Evolutionary conservation across 1,140 invertebrate species (phyloP).

Genomic region (Orussus abietinus): DNA sequence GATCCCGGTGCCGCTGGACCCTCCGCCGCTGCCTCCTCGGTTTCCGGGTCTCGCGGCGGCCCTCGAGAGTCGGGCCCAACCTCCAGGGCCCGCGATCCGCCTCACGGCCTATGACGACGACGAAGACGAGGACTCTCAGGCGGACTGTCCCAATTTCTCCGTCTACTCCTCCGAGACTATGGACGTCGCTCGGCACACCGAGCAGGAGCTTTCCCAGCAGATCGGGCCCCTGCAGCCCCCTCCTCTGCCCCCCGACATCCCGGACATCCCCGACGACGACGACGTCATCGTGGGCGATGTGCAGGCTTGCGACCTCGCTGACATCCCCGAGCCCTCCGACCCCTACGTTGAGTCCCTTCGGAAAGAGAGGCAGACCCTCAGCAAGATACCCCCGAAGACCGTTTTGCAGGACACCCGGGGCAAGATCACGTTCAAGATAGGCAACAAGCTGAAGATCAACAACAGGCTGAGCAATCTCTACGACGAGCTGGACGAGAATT

Average conservation of each 20-base stretch:
- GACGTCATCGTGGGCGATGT: slow-evolving; percentile 43
- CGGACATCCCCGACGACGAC: slow-evolving; percentile 33
- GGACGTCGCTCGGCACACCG: slow-evolving; percentile 62
- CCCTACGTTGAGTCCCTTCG: slow-evolving; percentile 45
- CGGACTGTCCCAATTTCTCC: slow-evolving; percentile 78
- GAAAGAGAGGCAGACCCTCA: slow-evolving; percentile 44
- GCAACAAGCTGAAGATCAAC: slow-evolving; percentile 40
- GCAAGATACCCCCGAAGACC: slow-evolving; percentile 45
- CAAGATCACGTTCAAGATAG: slow-evolving; percentile 51
- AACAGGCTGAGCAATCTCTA: slow-evolving; percentile 44
- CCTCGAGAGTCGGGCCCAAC: slow-evolving; percentile 42
- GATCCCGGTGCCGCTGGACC: slow-evolving; percentile 15
- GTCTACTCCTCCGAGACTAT: slow-evolving; percentile 78
- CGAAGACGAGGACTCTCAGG: slow-evolving; percentile 59
- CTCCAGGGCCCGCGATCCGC: slow-evolving; percentile 34
- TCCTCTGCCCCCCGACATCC: slow-evolving; percentile 29
- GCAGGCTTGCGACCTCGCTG: slow-evolving; percentile 38
- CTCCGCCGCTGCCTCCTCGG: slow-evolving; percentile 23
- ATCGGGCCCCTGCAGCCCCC: slow-evolving; percentile 42
- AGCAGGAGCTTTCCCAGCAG: slow-evolving; percentile 49
- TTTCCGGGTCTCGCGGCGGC: slow-evolving; percentile 39
- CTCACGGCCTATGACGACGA: slow-evolving; percentile 44
- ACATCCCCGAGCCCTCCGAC: slow-evolving; percentile 39
- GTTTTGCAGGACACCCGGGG: slow-evolving; percentile 44
- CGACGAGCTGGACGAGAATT: slow-evolving; percentile 38